Conservation (phyloP, 2,797 vertebrate genomes). For the Mormyrops boulengeri region DNA sequence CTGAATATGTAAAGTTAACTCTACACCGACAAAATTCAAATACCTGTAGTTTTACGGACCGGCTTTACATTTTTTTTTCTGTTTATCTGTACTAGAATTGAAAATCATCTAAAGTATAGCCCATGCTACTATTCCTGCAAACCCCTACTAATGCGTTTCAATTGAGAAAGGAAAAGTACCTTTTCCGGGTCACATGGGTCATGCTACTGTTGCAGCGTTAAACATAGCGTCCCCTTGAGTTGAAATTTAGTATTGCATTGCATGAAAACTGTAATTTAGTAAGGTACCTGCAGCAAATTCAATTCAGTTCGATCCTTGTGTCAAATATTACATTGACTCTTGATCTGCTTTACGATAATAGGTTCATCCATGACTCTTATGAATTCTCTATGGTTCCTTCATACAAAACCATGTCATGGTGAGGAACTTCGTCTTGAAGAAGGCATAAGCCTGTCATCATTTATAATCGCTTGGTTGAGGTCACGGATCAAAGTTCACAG, state of each 20-base stretch:
- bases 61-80: background rate
- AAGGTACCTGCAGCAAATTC: background rate
- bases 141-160: background rate
- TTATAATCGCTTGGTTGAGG: background rate
- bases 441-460: background rate
- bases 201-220: background rate
- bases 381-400: background rate
- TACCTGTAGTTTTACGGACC: background rate
- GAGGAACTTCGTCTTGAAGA: background rate
- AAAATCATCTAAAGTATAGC: background rate
- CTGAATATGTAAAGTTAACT: background rate
- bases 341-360: background rate
- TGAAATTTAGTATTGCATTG: background rate
- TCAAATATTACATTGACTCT: background rate
- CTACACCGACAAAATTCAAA: background rate
- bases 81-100: background rate
- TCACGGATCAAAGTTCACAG: background rate
- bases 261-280: background rate
- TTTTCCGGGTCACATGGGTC: conserved; percentile 8
- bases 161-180: background rate
- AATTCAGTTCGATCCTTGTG: background rate
- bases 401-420: background rate
- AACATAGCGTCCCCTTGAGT: background rate
- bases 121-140: background rate
- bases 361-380: background rate